These are phyloP conservation scores for Coenobita brevimanus DNA, from an alignment of 1,140 invertebrate species.

Conservation along the genomic window DNA sequence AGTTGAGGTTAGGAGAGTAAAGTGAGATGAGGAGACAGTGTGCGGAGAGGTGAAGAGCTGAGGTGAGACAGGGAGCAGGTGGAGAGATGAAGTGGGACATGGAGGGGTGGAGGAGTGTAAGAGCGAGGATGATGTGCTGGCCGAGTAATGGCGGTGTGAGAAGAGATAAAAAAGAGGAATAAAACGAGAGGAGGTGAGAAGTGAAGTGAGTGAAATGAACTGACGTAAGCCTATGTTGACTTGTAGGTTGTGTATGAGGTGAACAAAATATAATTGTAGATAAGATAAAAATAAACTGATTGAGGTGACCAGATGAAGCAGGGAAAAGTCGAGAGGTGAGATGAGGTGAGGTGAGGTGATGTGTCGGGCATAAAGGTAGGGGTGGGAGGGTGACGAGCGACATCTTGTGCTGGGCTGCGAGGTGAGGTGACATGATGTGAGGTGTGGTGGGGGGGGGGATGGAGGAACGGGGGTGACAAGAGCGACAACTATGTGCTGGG, in stretches of 20 bases:
- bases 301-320: neutral
- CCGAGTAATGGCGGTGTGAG: neutral
- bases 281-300: no score
- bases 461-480: neutral
- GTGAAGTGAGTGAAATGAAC: neutral
- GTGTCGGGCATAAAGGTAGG: neutral
- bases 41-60: no score
- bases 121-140: no score
- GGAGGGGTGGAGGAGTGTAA: neutral
- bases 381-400: no score
- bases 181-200: no score
- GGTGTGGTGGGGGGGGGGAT: neutral
- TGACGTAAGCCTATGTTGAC: no score
- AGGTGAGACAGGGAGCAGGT: neutral
- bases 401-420: no score
- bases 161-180: no score
- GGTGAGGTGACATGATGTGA: neutral
- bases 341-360: neutral
- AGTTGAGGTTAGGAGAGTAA: neutral
- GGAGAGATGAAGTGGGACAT: neutral
- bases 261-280: neutral
- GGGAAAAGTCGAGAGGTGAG: neutral
- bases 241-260: neutral
- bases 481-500: neutral
- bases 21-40: neutral